Evolutionary conservation across 2,888 invertebrate species (phyloP).

Genomic region (Tethea ocularis): DNA sequence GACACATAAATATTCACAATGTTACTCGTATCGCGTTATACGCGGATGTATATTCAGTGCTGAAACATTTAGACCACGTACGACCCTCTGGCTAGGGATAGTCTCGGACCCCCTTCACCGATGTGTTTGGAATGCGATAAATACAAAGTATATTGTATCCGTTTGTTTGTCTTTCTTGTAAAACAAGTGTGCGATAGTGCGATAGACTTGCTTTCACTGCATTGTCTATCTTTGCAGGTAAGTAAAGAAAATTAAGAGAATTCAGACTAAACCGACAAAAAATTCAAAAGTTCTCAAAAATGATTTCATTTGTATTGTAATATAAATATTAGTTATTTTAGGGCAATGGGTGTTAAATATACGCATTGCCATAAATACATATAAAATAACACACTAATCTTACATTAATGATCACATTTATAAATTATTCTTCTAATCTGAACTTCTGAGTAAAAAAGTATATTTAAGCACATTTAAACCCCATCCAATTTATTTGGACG

Average conservation of each 20-base stretch:
- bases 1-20: slow-evolving; percentile 54
- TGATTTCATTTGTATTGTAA: too few species aligned
- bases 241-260: too few species aligned
- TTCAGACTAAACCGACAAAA: too few species aligned
- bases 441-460: slow-evolving; percentile 28
- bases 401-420: not conserved
- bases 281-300: too few species aligned
- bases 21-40: slow-evolving; percentile 45
- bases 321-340: too few species aligned
- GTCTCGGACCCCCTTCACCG: slow-evolving; percentile 43
- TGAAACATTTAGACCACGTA: slow-evolving; percentile 79
- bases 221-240: too few species aligned
- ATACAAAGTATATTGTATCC: slow-evolving; percentile 50
- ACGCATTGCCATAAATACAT: too few species aligned
- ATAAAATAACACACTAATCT: too few species aligned
- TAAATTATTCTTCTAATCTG: not conserved
- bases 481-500: slow-evolving; percentile 72
- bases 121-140: slow-evolving; percentile 65
- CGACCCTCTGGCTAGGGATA: slow-evolving; percentile 48
- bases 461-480: slow-evolving; percentile 57
- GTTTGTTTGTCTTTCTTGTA: slow-evolving; percentile 46
- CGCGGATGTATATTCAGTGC: slow-evolving; percentile 62
- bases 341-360: too few species aligned
- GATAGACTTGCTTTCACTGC: too few species aligned
- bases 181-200: slow-evolving; percentile 1